Conservation (phyloP, 1,140 invertebrate species). For the Zeugodacus cucurbitae region DNA sequence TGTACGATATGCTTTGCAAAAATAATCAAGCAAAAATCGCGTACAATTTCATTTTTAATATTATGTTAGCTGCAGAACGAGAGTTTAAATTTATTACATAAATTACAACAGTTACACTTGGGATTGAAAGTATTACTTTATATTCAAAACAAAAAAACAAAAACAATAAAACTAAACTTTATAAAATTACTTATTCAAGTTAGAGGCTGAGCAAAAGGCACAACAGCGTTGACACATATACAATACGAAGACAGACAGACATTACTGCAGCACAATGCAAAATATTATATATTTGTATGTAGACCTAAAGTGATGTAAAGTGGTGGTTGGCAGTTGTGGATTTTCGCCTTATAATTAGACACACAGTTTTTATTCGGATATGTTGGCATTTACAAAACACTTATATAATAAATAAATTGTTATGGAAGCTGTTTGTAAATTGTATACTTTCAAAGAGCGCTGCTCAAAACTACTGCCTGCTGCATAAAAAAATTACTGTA, state of each 20-base stretch:
- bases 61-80: conserved; percentile 30
- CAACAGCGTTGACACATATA: neutral
- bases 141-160: neutral
- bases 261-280: neutral
- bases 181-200: conserved; percentile 3
- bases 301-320: neutral
- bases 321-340: neutral
- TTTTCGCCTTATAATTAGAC: neutral
- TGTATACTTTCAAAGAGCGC: neutral
- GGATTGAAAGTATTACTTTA: neutral
- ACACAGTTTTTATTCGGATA: neutral
- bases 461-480: neutral
- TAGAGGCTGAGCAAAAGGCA: neutral
- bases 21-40: neutral
- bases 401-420: conserved; percentile 5
- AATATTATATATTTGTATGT: neutral
- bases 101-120: neutral
- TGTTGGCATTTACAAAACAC: conserved; percentile 6
- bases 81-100: neutral
- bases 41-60: neutral
- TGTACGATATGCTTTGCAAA: neutral
- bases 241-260: neutral
- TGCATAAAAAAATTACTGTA: neutral
- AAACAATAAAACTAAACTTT: neutral
- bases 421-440: neutral